Base-by-base conservation (phyloP, 1,140 invertebrate species). In the Agraylea sexmaculata region DNA sequence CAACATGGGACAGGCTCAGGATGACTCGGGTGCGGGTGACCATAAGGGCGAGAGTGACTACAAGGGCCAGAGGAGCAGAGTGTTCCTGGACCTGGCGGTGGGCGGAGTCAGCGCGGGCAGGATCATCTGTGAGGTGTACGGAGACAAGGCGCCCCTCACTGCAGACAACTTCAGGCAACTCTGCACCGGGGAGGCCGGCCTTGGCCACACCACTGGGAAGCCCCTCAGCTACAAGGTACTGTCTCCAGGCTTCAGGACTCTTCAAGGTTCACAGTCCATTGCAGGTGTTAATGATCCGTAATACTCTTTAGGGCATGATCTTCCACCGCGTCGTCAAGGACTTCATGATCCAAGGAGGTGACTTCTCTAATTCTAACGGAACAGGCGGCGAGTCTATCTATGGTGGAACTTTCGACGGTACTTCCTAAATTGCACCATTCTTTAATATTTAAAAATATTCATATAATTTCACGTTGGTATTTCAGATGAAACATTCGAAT, bases 241-340 rank as follows among this genome's bases (percentile, higher is more conserved):
- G n/a, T n/a, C n/a, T n/a, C n/a, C n/a, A n/a, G n/a, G n/a, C n/a
- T n/a, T n/a, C n/a, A n/a, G n/a, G n/a, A n/a, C n/a, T n/a, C n/a
- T n/a, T n/a, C n/a, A n/a, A n/a, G n/a, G n/a, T n/a, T n/a, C n/a
- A 25, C 23, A 25, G 7, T 25, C 23, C 7, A 7, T 7, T 25
- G n/a, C 7, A 25, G n/a, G 23, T n/a, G n/a, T 25, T 25, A 25
- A 25, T 7, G 7, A 25, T 25, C 7, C 16, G 6, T 18, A 39
- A 12, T 34, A 12, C 7, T 22, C 76, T 75, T 48, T 73, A 87
- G 70, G 80, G 80, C 37, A 78, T 81, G 25, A 77, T 87, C 37
- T 91, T 94, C 58, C 90, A 93, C 62, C 67, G 90, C 43, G 87
- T 94, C 4, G 87, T 93, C 6, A 91, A 91, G 58, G 84, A 90